Conservation (phyloP, 2,113 vertebrate genomes). For the Protobothrops mucrosquamatus region DNA sequence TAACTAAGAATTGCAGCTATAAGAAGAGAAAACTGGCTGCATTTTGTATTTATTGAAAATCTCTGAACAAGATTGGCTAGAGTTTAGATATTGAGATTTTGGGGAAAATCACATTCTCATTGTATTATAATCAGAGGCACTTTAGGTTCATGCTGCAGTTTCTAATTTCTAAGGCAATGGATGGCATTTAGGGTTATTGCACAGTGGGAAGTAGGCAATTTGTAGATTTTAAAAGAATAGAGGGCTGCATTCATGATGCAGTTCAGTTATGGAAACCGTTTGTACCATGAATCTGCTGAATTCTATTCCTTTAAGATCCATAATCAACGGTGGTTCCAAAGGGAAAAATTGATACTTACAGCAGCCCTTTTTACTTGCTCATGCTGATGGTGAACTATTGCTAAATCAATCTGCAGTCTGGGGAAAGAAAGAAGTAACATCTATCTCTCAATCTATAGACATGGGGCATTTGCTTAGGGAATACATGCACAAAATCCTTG, state of each 20-base stretch:
- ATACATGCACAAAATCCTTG: background rate
- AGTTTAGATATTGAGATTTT: conserved; percentile 4
- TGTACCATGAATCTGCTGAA: background rate
- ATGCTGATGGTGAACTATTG: background rate
- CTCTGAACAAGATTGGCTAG: background rate
- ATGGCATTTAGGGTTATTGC: background rate
- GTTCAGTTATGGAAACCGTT: background rate
- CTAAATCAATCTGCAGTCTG: background rate
- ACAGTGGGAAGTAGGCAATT: background rate
- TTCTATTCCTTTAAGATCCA: background rate
- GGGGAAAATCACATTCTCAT: background rate
- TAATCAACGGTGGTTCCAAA: background rate
- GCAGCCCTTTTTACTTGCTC: background rate
- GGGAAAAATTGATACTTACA: background rate
- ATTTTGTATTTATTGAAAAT: background rate
- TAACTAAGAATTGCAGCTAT: background rate
- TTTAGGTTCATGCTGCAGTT: conserved; percentile 11
- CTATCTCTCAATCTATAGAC: background rate
- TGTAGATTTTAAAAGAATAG: conserved; percentile 8
- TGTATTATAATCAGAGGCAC: background rate
- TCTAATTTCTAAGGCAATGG: conserved; percentile 15
- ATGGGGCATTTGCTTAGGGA: background rate
- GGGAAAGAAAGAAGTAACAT: background rate
- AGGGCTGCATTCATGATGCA: background rate
- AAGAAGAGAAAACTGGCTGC: background rate